These are phyloP conservation scores for Stegophylla sp. DNA, from an alignment of 2,888 invertebrate genomes.

Conservation along the genomic window DNA sequence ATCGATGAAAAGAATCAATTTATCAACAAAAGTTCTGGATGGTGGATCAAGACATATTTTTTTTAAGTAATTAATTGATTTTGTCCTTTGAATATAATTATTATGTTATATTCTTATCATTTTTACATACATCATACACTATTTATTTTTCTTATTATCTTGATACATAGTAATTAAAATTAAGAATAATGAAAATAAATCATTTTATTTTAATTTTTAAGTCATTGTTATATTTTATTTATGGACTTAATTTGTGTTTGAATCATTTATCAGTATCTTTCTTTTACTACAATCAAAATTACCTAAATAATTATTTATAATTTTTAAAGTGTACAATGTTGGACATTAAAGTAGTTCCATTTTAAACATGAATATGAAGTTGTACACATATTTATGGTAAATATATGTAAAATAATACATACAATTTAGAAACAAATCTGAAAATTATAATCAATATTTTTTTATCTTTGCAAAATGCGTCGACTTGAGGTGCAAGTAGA, in stretches of 20 bases:
- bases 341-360: no score
- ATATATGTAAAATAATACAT: no score
- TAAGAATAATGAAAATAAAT: not conserved
- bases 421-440: no score
- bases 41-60: constrained; percentile 40
- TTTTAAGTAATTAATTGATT: constrained; percentile 36
- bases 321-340: no score
- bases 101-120: constrained; percentile 34
- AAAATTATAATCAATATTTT: no score
- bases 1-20: constrained; percentile 7
- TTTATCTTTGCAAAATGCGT: no score
- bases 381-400: no score
- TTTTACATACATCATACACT: constrained; percentile 14
- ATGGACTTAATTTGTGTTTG: not conserved
- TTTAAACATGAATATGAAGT: no score
- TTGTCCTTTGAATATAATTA: constrained; percentile 21
- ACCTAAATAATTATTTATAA: no score
- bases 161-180: constrained; percentile 5
- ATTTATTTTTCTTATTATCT: constrained; percentile 47
- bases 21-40: not conserved
- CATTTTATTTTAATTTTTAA: constrained; percentile 15
- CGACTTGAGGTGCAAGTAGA: no score
- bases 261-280: not conserved
- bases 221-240: constrained; percentile 16
- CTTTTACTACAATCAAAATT: no score